These are phyloP conservation scores for Clunio marinus DNA, from an alignment of 2,888 invertebrate species.

Conservation along the genomic window DNA sequence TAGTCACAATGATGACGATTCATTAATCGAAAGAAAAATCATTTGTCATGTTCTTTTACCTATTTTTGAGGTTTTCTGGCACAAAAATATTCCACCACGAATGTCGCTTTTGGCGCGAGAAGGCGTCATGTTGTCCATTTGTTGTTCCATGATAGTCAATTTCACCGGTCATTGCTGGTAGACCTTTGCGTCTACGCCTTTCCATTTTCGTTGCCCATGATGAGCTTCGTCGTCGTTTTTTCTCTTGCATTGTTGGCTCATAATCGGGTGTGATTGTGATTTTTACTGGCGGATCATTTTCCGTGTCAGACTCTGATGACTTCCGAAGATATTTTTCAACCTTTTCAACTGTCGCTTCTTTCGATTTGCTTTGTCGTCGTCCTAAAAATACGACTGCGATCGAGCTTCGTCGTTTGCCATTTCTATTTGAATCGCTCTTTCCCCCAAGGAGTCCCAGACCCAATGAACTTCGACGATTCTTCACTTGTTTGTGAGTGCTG, in stretches of 20 bases:
- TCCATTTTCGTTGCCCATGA: conserved; percentile 51
- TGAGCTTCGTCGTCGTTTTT: conserved; percentile 49
- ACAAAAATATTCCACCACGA: conserved; percentile 90
- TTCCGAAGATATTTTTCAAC: neutral
- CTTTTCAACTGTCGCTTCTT: neutral
- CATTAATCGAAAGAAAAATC: neutral
- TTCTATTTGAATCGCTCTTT: conserved; percentile 41
- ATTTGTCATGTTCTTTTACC: conserved; percentile 52
- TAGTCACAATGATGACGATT: neutral
- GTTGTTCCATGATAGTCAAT: conserved; percentile 62
- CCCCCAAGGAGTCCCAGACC: conserved; percentile 47
- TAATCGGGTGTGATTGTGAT: conserved; percentile 30
- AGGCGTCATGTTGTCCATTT: conserved; percentile 17
- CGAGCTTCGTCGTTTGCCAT: conserved; percentile 49
- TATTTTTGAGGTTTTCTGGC: conserved; percentile 67
- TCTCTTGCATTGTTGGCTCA: conserved; percentile 42
- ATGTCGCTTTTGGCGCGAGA: conserved; percentile 61
- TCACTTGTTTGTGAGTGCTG: neutral
- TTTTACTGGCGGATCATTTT: conserved; percentile 31
- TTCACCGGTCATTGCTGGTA: conserved; percentile 52
- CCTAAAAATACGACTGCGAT: conserved; percentile 50
- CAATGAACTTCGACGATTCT: conserved; percentile 49
- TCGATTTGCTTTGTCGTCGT: conserved; percentile 43
- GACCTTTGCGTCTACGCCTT: conserved; percentile 50
- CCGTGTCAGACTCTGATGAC: conserved; percentile 32